phyloP scores from a whole-genome alignment of 2,113 vertebrate genomes.

The Crotalus horridus region DNA sequence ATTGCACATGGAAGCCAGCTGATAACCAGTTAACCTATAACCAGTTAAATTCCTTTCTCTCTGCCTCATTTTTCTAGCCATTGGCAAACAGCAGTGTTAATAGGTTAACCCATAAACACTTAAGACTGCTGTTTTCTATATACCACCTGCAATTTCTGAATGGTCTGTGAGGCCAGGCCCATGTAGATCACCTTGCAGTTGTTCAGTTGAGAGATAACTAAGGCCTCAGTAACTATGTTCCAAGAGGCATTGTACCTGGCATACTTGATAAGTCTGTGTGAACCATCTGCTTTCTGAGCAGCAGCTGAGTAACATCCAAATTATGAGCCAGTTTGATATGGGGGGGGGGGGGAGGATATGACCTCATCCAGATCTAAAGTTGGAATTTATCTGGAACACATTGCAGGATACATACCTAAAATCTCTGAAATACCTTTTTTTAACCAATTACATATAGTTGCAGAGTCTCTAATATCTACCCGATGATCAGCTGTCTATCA shows the following conservation, averaged over 20 bases:
- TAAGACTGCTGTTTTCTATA: not conserved
- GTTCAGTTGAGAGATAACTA: not conserved
- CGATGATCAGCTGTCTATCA: not conserved
- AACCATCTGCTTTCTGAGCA: not conserved
- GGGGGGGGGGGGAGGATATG: accelerated
- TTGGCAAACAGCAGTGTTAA: not conserved
- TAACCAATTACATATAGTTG: not conserved
- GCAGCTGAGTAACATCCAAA: not conserved
- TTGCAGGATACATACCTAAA: not conserved
- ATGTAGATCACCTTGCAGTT: not conserved
- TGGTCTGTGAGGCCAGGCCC: not conserved
- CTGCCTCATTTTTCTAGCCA: too few relatives aligned
- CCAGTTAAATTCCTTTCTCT: too few relatives aligned
- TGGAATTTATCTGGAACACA: not conserved
- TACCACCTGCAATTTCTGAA: not conserved
- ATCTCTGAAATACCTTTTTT: not conserved
- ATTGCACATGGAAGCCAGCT: not conserved
- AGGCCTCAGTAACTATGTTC: not conserved
- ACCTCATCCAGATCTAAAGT: not conserved
- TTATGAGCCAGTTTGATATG: not conserved
- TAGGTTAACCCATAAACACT: not conserved
- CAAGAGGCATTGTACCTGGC: not conserved
- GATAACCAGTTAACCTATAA: not conserved
- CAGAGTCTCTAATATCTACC: not conserved
- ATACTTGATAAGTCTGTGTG: not conserved